phyloP scores from a whole-genome alignment of 2,888 invertebrate species.

The Spisula solida region DNA sequence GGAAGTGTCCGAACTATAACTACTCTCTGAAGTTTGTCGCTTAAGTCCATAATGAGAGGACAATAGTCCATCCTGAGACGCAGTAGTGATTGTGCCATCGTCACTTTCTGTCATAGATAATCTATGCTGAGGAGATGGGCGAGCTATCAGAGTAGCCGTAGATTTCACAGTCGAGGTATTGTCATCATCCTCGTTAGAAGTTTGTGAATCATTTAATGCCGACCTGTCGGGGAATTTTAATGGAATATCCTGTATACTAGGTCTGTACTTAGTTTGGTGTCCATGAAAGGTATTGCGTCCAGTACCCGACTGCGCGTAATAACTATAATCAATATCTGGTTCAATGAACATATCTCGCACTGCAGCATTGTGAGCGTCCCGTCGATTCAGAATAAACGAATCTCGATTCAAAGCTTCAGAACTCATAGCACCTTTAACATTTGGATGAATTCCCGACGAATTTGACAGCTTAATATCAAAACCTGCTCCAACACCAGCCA shows the following conservation, averaged over 20 bases:
- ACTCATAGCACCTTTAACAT: constrained; percentile 75
- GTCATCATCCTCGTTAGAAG: constrained; percentile 50
- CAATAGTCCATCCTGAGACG: constrained; percentile 74
- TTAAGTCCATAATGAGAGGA: constrained; percentile 77
- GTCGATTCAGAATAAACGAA: constrained; percentile 82
- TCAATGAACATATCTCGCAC: constrained; percentile 86
- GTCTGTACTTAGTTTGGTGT: constrained; percentile 90
- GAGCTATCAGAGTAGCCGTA: constrained; percentile 75
- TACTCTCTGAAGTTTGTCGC: constrained; percentile 84
- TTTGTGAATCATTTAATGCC: constrained; percentile 42
- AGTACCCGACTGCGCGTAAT: constrained; percentile 76
- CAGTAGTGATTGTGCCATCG: constrained; percentile 76
- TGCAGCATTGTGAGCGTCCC: constrained; percentile 86
- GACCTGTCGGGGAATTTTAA: constrained; percentile 80
- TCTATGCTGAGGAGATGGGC: constrained; percentile 74
- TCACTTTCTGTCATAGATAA: constrained; percentile 80
- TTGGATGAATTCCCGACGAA: constrained; percentile 83
- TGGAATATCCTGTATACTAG: constrained; percentile 84
- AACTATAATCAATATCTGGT: constrained; percentile 82
- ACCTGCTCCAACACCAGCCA: constrained; percentile 95
- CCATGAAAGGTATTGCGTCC: constrained; percentile 97
- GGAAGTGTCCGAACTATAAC: constrained; percentile 82
- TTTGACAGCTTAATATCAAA: constrained; percentile 97
- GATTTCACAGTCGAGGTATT: constrained; percentile 73
- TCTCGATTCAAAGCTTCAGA: constrained; percentile 77